phyloP scores from a whole-genome alignment of 2,113 vertebrate species.

The Pseudorhombus dupliciocellatus region DNA sequence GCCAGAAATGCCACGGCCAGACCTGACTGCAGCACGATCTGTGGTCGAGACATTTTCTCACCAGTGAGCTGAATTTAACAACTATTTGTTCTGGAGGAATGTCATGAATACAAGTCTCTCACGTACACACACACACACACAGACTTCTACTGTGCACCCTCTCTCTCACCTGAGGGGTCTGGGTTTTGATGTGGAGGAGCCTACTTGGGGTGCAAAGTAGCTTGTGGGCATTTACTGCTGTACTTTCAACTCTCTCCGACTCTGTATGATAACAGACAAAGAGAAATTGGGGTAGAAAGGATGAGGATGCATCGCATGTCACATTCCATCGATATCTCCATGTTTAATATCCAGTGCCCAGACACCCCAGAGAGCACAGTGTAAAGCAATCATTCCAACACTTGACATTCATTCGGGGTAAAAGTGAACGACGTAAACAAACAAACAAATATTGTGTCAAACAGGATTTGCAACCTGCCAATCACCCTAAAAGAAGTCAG shows the following conservation, averaged over 20 bases:
- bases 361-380: conserved; percentile 40
- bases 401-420: conserved; percentile 47
- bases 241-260: conserved; percentile 28
- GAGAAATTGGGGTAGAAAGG: conserved; percentile 3
- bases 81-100: neutral
- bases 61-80: conserved; percentile 3
- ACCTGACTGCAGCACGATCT: neutral
- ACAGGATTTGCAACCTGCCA: conserved; percentile 42
- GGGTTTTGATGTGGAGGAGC: conserved; percentile 28
- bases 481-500: conserved; percentile 33
- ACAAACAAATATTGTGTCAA: conserved; percentile 34
- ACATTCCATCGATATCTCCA: conserved; percentile 28
- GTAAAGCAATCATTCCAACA: conserved; percentile 49
- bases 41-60: conserved; percentile 4
- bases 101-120: conserved; percentile 12
- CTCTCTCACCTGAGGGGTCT: conserved; percentile 28
- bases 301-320: conserved; percentile 24
- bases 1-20: conserved; percentile 42
- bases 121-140: neutral
- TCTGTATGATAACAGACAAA: conserved; percentile 15
- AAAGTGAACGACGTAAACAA: conserved; percentile 39
- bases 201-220: conserved; percentile 36
- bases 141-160: conserved; percentile 1
- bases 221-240: conserved; percentile 41
- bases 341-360: conserved; percentile 34